Evolutionary conservation across 2,888 invertebrate species (phyloP).

Genomic region (Noctua comes): DNA sequence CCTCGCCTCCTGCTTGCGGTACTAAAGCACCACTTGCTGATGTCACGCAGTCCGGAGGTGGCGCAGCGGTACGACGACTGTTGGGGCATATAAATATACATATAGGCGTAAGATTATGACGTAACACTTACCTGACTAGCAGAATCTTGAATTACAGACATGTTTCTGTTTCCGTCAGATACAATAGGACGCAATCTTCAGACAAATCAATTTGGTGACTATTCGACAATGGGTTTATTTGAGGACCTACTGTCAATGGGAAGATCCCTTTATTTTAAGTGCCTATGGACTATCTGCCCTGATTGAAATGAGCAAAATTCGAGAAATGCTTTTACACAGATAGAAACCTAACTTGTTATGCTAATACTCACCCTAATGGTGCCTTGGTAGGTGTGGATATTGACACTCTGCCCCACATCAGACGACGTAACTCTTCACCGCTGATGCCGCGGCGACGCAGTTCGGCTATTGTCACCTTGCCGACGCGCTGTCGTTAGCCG

Average conservation of each 20-base stretch:
- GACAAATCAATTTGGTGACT: not conserved
- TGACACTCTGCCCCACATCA: slow-evolving; percentile 98
- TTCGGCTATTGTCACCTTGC: slow-evolving; percentile 96
- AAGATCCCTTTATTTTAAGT: not conserved
- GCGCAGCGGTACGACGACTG: slow-evolving; percentile 75
- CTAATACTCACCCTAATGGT: slow-evolving; percentile 71
- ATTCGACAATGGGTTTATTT: not conserved
- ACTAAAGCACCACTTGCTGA: slow-evolving; percentile 60
- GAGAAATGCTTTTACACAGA: not conserved
- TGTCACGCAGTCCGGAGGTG: slow-evolving; percentile 80
- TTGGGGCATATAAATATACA: not conserved
- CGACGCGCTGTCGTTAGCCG: slow-evolving; percentile 92
- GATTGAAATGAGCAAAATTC: not conserved
- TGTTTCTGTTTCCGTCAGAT: not conserved
- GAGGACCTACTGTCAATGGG: not conserved
- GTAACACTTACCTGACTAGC: not conserved
- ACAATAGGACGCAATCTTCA: not conserved
- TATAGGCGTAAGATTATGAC: not conserved
- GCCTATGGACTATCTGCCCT: not conserved
- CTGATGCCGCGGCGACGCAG: slow-evolving; percentile 95
- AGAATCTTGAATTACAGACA: not conserved
- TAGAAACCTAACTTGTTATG: not conserved
- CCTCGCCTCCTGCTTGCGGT: slow-evolving; percentile 77
- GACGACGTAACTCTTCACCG: slow-evolving; percentile 95
- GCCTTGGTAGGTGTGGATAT: slow-evolving; percentile 96